Conservation (phyloP, 2,113 vertebrate genomes). For the Macaca mulatta region DNA sequence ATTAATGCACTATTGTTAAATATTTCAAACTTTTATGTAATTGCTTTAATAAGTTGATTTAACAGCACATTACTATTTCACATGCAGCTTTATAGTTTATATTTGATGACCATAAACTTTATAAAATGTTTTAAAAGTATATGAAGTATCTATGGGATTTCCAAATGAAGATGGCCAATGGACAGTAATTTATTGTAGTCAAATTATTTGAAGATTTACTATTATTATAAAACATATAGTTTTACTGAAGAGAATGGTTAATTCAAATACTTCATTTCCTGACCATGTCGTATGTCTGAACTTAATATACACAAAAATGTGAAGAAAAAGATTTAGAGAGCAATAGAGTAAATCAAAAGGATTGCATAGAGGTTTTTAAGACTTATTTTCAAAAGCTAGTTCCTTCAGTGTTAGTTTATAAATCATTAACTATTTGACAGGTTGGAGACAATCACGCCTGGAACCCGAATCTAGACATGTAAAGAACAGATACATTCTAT, state of each 20-base stretch:
- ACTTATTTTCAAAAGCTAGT: background rate
- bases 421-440: background rate
- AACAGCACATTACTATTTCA: background rate
- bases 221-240: background rate
- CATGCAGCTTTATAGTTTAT: background rate
- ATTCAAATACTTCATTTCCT: background rate
- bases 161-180: background rate
- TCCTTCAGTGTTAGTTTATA: background rate
- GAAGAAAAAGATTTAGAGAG: constrained; percentile 1
- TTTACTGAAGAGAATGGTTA: background rate
- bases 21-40: background rate
- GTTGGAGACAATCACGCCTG: background rate
- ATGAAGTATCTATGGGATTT: background rate
- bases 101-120: background rate
- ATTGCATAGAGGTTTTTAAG: background rate
- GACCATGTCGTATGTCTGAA: background rate
- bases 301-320: constrained; percentile 13
- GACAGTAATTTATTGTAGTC: background rate
- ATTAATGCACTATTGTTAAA: background rate
- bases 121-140: background rate
- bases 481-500: background rate
- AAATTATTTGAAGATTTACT: background rate
- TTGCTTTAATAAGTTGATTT: background rate
- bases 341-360: constrained; percentile 1
- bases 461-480: background rate